Conservation (phyloP, 2,888 invertebrate species). For the Chrysodeixis includens region DNA sequence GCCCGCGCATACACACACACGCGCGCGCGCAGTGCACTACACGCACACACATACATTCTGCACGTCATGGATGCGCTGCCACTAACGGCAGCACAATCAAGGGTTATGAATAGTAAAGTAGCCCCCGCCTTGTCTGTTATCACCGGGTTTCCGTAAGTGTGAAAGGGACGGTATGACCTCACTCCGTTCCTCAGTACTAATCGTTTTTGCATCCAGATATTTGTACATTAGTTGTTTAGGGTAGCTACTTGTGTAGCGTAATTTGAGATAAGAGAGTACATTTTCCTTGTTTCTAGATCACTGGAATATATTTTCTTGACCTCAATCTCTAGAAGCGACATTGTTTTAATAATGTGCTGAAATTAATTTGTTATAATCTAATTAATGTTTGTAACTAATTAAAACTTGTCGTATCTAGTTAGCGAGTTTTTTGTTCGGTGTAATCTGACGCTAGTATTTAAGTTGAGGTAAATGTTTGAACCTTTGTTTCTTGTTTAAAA, state of each 20-base stretch:
- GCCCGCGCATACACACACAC: slow-evolving; percentile 57
- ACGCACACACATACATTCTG: slow-evolving; percentile 41
- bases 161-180: slow-evolving; percentile 43
- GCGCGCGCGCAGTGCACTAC: slow-evolving; percentile 47
- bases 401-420: slow-evolving; percentile 13
- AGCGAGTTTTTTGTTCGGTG: background rate
- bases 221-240: slow-evolving; percentile 55
- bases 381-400: slow-evolving; percentile 14
- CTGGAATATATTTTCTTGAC: background rate
- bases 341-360: background rate
- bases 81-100: slow-evolving; percentile 61
- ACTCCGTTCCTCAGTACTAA: slow-evolving; percentile 47
- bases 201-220: slow-evolving; percentile 59
- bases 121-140: slow-evolving; percentile 48
- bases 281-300: slow-evolving; percentile 9
- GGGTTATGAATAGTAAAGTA: slow-evolving; percentile 60
- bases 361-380: slow-evolving; percentile 6
- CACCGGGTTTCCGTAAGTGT: slow-evolving; percentile 23
- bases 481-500: background rate
- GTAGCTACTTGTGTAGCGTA: slow-evolving; percentile 41
- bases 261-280: slow-evolving; percentile 38
- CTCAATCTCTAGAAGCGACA: background rate
- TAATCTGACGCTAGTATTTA: slow-evolving; percentile 1
- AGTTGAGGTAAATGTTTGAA: background rate
- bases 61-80: slow-evolving; percentile 55